Evolutionary conservation across 64 coral and sea anemone species (phyloP).

Genomic region (Montipora cactus): DNA sequence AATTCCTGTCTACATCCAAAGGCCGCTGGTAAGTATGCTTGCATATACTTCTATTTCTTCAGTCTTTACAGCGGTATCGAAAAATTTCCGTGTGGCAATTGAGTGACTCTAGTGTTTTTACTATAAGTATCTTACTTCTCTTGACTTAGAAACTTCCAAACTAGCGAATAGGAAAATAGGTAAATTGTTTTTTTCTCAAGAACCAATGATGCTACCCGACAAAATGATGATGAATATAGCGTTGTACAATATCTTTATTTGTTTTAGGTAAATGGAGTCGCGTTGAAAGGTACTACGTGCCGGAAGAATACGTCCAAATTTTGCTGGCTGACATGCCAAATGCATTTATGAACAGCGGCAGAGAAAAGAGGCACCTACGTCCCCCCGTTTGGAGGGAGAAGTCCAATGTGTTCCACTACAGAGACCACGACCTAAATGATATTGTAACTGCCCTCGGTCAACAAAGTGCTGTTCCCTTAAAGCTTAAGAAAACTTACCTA

Average conservation of each 20-base stretch:
- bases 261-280: constrained; percentile 52
- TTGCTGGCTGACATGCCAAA: constrained; percentile 5
- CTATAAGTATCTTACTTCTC: neutral
- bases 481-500: constrained; percentile 43
- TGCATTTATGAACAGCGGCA: constrained; percentile 51
- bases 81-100: neutral
- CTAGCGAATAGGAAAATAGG: neutral
- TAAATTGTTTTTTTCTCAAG: neutral
- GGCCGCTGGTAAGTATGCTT: constrained; percentile 12
- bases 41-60: neutral
- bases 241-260: neutral
- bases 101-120: neutral
- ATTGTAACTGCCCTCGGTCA: constrained; percentile 41
- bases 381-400: constrained; percentile 65
- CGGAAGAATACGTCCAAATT: neutral
- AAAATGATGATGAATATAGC: neutral
- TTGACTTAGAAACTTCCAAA: neutral
- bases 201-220: neutral
- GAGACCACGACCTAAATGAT: constrained; percentile 40
- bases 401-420: constrained; percentile 23
- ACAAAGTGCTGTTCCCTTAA: neutral
- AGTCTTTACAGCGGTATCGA: no score
- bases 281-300: constrained; percentile 54
- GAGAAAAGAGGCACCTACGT: constrained; percentile 56
- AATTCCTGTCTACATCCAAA: constrained; percentile 18